These are phyloP conservation scores for Lytechinus pictus DNA, from an alignment of 35 echinoderm and acorn worm species.

Conservation along the genomic window DNA sequence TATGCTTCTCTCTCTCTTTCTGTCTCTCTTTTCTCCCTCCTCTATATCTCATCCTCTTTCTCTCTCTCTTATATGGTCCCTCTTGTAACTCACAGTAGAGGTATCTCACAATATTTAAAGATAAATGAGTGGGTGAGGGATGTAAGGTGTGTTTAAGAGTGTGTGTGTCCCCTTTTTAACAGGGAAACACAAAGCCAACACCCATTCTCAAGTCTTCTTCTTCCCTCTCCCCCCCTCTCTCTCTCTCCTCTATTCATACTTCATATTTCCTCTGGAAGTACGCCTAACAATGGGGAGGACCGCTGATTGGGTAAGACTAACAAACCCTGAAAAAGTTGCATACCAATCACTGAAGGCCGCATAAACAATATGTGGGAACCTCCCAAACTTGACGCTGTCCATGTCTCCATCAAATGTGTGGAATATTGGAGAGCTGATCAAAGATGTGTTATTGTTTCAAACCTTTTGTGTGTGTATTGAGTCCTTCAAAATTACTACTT, in stretches of 20 bases:
- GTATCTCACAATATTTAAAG: not conserved
- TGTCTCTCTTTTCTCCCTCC: not conserved
- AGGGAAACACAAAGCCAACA: not conserved
- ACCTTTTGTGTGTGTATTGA: not conserved
- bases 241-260: not conserved
- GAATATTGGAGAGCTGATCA: not conserved
- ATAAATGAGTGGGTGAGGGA: not conserved
- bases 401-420: not conserved
- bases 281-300: not conserved
- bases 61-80: not conserved
- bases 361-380: constrained; percentile 11
- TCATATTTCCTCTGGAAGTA: not conserved
- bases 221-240: not conserved
- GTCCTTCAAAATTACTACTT: not conserved
- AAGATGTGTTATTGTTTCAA: not conserved
- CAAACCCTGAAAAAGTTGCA: not conserved
- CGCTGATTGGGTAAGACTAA: not conserved
- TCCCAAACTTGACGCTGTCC: not conserved
- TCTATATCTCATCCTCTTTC: not conserved
- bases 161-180: not conserved
- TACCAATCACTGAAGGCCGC: not conserved
- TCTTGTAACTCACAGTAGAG: not conserved
- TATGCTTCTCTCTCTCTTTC: not conserved
- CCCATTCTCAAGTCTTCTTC: not conserved
- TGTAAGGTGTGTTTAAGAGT: not conserved